Conservation (phyloP, 1,140 invertebrate species). For the Drosophila bocki region DNA sequence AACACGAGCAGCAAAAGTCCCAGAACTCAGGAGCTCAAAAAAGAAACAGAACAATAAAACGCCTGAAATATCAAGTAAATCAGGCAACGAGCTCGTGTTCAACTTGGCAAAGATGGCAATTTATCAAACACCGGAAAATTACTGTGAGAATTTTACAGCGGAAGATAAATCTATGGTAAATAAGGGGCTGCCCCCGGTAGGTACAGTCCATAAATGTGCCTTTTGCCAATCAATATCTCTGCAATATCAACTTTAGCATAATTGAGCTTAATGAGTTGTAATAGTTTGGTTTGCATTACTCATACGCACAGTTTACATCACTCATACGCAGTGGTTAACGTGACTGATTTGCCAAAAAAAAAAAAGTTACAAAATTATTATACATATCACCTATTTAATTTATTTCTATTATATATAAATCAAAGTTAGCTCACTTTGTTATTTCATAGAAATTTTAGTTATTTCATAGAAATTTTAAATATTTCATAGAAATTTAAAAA, state of each 20-base stretch:
- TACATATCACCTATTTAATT: no score
- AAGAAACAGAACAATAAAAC: slow-evolving; percentile 26
- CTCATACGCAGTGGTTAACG: no score
- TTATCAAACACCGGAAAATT: slow-evolving; percentile 33
- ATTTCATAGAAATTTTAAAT: no score
- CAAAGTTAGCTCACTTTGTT: neutral
- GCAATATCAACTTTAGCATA: neutral
- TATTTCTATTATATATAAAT: neutral
- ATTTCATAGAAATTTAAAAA: neutral
- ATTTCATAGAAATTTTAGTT: no score
- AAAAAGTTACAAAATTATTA: no score
- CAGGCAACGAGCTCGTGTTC: slow-evolving; percentile 45
- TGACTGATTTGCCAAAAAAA: no score
- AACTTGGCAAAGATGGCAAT: neutral
- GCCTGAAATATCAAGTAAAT: slow-evolving; percentile 35
- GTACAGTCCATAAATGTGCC: neutral
- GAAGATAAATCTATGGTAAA: slow-evolving; percentile 5
- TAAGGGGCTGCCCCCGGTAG: neutral
- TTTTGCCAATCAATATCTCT: slow-evolving; percentile 4
- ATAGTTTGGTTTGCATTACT: no score
- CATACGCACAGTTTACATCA: no score
- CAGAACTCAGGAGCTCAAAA: neutral
- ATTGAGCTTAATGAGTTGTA: neutral
- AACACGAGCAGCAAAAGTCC: slow-evolving; percentile 13
- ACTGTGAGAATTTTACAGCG: slow-evolving; percentile 12